Base-by-base conservation (phyloP, 2,113 vertebrate species). In the Ailurus styani region DNA sequence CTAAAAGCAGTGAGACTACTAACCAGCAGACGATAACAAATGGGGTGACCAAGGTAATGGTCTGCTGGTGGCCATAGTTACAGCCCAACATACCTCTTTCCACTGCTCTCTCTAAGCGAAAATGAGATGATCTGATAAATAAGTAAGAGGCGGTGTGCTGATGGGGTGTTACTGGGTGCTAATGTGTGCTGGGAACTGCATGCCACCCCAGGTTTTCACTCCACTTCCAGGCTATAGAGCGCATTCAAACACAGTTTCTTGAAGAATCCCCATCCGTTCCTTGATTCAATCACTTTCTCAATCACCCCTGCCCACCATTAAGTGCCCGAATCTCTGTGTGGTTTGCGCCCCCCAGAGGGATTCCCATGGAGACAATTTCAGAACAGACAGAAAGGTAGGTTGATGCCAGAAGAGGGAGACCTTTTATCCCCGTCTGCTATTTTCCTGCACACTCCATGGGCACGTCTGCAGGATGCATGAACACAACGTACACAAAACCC, bases 381-480 rank as follows among this genome's bases (percentile, higher is more conserved):
- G 60, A 66, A 6, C n/a, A 84, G 11, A 25, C 0, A 0, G 6
- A 15, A 47, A 34, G n/a, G 10, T 3, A n/a, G 27, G 9, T 1
- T 2, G 84, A 64, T 20, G 4, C 7, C 54, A 29, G 14, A 11
- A 10, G 72, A 78, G 57, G 52, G 14, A 54, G 29, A 37, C 20
- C n/a, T 64, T 40, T 47, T 45, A 79, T 18, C 20, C 50, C 23
- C 17, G 81, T 81, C 13, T 17, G 8, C 42, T 40, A 21, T 42
- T 52, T 72, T n/a, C 68, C 52, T n/a, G 68, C 29, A 20, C n/a
- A 45, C 1, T 75, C 42, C 7, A 0, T 1, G 21, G 27, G 18
- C 7, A 0, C 6, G 21, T 15, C 20, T 13, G 6, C 18, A 54
- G 50, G 15, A 77, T 2, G 0, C 23, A 3, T 3, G 10, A 23